Evolutionary conservation across 2,797 vertebrate genomes (phyloP).

Genomic region (Crocodylus rhombifer): DNA sequence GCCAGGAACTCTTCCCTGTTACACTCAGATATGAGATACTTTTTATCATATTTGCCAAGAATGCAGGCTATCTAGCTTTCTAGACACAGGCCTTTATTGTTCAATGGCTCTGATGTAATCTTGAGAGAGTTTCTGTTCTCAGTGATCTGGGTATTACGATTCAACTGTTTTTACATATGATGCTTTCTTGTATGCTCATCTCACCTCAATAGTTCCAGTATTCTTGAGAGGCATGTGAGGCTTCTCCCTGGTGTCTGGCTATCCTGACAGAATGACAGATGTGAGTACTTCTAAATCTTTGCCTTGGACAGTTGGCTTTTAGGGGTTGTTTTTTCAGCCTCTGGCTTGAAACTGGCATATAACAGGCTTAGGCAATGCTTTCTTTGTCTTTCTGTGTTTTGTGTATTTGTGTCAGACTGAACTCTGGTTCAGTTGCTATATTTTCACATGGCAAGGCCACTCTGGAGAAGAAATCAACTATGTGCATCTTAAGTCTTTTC

Average conservation of each 20-base stretch:
- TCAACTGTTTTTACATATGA: not conserved
- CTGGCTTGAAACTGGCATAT: not conserved
- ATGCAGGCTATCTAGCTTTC: not conserved
- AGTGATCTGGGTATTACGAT: not conserved
- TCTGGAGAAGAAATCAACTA: not conserved
- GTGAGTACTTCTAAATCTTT: not conserved
- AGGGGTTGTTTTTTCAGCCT: not conserved
- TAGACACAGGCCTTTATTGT: not conserved
- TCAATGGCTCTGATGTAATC: not conserved
- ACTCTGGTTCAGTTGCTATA: not conserved
- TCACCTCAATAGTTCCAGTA: too few relatives aligned
- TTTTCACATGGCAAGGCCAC: not conserved
- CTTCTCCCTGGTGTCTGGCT: not conserved
- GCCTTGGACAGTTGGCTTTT: not conserved
- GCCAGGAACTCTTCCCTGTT: not conserved
- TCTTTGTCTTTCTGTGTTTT: not conserved
- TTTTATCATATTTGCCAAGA: not conserved
- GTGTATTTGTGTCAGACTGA: not conserved
- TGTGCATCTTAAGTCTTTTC: not conserved
- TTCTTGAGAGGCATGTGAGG: fast-evolving
- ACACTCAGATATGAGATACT: not conserved
- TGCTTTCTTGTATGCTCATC: not conserved
- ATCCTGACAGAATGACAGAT: not conserved
- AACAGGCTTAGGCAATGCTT: not conserved
- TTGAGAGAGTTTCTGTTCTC: not conserved